phyloP scores from a whole-genome alignment of 2,888 invertebrate species.

The Acronicta alni region DNA sequence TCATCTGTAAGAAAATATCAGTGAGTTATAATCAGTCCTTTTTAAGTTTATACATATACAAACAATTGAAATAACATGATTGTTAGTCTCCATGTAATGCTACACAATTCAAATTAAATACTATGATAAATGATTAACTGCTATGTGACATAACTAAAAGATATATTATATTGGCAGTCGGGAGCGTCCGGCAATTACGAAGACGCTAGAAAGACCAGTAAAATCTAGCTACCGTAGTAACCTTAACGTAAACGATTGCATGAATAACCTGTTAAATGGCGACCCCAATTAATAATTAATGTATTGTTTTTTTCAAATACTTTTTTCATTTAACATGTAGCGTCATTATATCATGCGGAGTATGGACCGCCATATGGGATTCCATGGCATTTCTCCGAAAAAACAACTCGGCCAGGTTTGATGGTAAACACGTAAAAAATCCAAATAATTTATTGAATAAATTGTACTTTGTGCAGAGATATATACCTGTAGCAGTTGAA shows the following conservation, averaged over 20 bases:
- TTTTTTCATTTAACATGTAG: slow-evolving; percentile 74
- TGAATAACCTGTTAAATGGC: slow-evolving; percentile 58
- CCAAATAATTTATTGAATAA: slow-evolving; percentile 57
- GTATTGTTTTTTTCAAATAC: slow-evolving; percentile 63
- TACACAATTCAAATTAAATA: slow-evolving; percentile 23
- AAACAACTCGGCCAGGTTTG: slow-evolving; percentile 82
- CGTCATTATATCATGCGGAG: slow-evolving; percentile 88
- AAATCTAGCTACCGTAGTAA: slow-evolving; percentile 78
- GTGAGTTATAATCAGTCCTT: slow-evolving; percentile 21
- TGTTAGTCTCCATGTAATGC: slow-evolving; percentile 26
- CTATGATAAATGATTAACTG: slow-evolving; percentile 24
- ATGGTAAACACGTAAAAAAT: slow-evolving; percentile 69
- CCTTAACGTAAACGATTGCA: slow-evolving; percentile 68
- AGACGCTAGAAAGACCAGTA: slow-evolving; percentile 75
- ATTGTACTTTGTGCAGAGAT: slow-evolving; percentile 60
- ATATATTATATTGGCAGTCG: slow-evolving; percentile 49
- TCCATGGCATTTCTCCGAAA: slow-evolving; percentile 88
- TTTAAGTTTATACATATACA: slow-evolving; percentile 19
- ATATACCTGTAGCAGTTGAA: slow-evolving; percentile 87
- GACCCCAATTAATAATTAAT: slow-evolving; percentile 51
- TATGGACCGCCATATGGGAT: slow-evolving; percentile 89
- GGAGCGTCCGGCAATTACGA: slow-evolving; percentile 70
- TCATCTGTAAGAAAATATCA: slow-evolving; percentile 74
- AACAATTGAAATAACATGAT: slow-evolving; percentile 15
- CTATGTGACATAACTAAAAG: slow-evolving; percentile 54